Conservation (phyloP, 2,888 invertebrate genomes). For the Saturnia japonica region DNA sequence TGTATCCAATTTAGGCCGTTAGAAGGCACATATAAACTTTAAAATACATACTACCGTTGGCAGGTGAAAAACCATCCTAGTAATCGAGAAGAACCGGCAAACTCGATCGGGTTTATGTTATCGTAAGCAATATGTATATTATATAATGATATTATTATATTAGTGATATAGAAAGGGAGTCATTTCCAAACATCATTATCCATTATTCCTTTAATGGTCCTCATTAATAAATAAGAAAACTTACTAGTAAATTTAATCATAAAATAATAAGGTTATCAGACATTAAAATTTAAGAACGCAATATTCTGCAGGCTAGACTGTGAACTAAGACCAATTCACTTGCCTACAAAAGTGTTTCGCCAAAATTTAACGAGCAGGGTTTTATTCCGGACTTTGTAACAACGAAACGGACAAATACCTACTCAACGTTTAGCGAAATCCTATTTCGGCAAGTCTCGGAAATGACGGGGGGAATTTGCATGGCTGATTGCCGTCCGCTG, state of each 20-base stretch:
- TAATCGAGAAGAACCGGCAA: too few species aligned
- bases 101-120: too few species aligned
- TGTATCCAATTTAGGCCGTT: too few species aligned
- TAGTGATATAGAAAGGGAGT: too few species aligned
- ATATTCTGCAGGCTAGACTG: not conserved
- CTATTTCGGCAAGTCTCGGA: slow-evolving; percentile 56
- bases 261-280: not conserved
- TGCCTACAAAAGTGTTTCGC: slow-evolving; percentile 20
- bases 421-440: slow-evolving; percentile 52
- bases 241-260: not conserved
- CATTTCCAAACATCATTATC: too few species aligned
- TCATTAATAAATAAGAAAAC: not conserved
- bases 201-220: too few species aligned
- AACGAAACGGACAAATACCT: slow-evolving; percentile 28
- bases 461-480: slow-evolving; percentile 73
- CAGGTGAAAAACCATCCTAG: too few species aligned
- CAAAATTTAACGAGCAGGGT: slow-evolving; percentile 15
- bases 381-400: slow-evolving; percentile 18
- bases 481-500: slow-evolving; percentile 80
- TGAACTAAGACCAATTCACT: slow-evolving; percentile 14
- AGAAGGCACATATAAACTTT: too few species aligned
- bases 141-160: too few species aligned
- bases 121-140: too few species aligned
- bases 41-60: too few species aligned
- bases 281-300: not conserved